Base-by-base conservation (phyloP, 1,140 invertebrate genomes). In the Delia radicum region DNA sequence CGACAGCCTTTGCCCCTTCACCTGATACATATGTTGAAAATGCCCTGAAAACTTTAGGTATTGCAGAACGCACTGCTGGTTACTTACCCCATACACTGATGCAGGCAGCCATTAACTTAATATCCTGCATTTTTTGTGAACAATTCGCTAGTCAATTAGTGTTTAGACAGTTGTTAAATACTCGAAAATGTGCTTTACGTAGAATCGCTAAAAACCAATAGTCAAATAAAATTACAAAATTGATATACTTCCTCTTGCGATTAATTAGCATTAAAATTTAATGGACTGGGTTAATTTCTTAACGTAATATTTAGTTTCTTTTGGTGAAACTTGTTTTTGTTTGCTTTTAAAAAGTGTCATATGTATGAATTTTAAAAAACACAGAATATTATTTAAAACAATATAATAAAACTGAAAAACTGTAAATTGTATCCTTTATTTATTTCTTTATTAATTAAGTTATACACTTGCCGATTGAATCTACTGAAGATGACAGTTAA, bases 1-100 rank as follows among this genome's bases (percentile, higher is more conserved):
- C 94, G n/a, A 92, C 91, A 2, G 90, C 94, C 85, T 92, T 95
- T 87, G 93, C 93, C 13, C 96, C 96, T 0, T 91, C 91, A 0
- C 91, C 96, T 0, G 89, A 91, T 2, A 89, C 88, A 13, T 98
- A 92, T 87, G 96, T 97, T 4, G 88, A 90, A 71, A 89, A 91
- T 1, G 92, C 95, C 0, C 86, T 98, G 6, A 90, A 89, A 77
- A 93, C 94, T 15, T 88, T 95, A 27, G 95, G 95, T 15, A 90
- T 95, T 62, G 90, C 92, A 77, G 87, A 87, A 2, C 87, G 89
- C 61, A 95, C 95, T 1, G 92, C 92, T 3, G 95, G 94, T 24
- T 96, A 95, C 85, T 90, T 90, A 8, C 93, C 93, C 0, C 94
- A 95, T 79, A 87, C 88, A 6, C 76, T 94, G 6, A 88, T 95